Percentiles rank a stretch among this genome's conserved stretches.
These are phyloP conservation scores for Heliconius cydno DNA, from an alignment of 2,888 invertebrate genomes.

Conservation along the genomic window DNA sequence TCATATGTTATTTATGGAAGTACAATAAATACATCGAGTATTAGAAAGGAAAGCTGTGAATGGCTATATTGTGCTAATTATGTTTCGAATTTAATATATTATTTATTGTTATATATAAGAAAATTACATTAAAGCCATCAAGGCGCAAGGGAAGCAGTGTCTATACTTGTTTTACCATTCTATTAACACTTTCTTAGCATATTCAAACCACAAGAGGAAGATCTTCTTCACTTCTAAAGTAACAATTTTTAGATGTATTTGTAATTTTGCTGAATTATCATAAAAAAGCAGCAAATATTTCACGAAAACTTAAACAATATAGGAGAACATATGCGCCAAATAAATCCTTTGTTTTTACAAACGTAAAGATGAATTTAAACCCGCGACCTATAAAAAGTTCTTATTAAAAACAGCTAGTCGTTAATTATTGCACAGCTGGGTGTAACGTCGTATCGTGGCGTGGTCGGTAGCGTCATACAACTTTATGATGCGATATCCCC, in stretches of 20 bases:
- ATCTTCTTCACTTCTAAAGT: too few relatives aligned
- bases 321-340: neutral
- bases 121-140: too few relatives aligned
- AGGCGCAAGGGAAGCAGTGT: too few relatives aligned
- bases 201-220: too few relatives aligned
- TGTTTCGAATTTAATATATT: too few relatives aligned
- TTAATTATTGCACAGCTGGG: conserved; percentile 19
- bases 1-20: neutral
- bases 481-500: conserved; percentile 24
- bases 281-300: too few relatives aligned
- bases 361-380: neutral
- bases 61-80: neutral
- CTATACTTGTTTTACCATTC: too few relatives aligned
- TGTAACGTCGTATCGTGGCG: conserved; percentile 7
- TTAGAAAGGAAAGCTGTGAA: neutral
- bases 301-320: neutral
- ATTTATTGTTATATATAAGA: too few relatives aligned
- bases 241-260: too few relatives aligned
- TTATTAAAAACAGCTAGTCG: neutral
- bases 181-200: too few relatives aligned
- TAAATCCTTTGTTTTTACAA: neutral
- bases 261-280: too few relatives aligned
- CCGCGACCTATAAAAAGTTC: neutral
- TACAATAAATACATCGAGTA: neutral
- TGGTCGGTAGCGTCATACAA: conserved; percentile 14